Evolutionary conservation across 2,888 invertebrate genomes (phyloP).

Genomic region (Andrena bucephala): DNA sequence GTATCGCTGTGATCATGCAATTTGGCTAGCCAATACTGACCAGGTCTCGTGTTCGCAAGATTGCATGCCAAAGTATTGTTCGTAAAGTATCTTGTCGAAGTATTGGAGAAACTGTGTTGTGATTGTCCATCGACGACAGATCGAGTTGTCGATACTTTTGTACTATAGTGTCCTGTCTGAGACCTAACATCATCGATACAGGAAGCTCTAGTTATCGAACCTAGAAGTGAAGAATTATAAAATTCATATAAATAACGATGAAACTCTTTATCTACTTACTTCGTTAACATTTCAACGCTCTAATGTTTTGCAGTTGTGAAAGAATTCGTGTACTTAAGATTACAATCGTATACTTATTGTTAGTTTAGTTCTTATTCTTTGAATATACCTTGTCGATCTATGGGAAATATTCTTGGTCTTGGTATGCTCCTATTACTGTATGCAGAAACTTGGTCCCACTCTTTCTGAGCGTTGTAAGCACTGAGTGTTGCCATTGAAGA

Average conservation of each 20-base stretch:
- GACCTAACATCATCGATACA: conserved; percentile 91
- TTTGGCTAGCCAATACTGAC: conserved; percentile 79
- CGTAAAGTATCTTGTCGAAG: conserved; percentile 91
- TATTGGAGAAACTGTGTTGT: conserved; percentile 94
- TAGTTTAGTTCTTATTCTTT: not conserved
- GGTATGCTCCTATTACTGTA: conserved; percentile 96
- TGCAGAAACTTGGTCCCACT: conserved; percentile 95
- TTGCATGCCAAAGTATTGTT: conserved; percentile 90
- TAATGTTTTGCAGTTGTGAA: no score
- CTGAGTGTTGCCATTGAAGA: conserved; percentile 92
- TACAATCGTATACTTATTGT: not conserved
- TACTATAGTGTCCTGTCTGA: conserved; percentile 89
- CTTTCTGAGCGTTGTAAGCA: conserved; percentile 94
- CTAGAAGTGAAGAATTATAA: conserved; percentile 59
- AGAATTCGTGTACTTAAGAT: no score
- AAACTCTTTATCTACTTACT: not conserved
- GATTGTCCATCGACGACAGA: conserved; percentile 96
- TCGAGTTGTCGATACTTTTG: conserved; percentile 87
- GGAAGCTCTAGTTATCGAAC: conserved; percentile 84
- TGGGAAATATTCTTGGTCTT: conserved; percentile 93
- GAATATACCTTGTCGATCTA: conserved; percentile 86
- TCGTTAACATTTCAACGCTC: no score
- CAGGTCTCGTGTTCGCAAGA: conserved; percentile 91
- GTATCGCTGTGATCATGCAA: not conserved
- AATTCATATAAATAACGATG: not conserved